Base-by-base conservation (phyloP, 2,113 vertebrate genomes). In the Symphodus melops region DNA sequence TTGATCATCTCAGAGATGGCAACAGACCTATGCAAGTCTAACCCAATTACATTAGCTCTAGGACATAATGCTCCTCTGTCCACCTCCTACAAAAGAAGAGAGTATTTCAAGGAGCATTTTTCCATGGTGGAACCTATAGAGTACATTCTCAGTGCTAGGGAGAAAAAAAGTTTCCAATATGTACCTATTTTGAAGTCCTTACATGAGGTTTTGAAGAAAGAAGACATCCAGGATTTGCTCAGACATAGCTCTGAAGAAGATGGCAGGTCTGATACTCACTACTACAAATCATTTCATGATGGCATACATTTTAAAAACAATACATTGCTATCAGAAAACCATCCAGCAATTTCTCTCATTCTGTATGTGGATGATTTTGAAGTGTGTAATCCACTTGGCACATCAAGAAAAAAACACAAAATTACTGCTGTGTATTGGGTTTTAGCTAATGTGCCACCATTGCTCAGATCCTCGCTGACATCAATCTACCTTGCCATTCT, bases 1-100 rank as follows among this genome's bases (percentile, higher is more conserved):
- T 25, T 61, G 25, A 8, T 65, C 0, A 20, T 72, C 21, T 72
- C 64, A 25, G 25, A 69, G 78, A 72, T 81, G 62, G 73, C 57
- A 21, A 81, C 25, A 77, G 33, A 80, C 36, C 48, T 68, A 5
- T 79, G 68, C 59, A 36, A 58, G 7, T 11, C 9, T 11, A 65
- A 66, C 53, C 53, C 48, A 41, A 20, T 77, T 55, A 54, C 42
- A 44, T 57, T 12, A 58, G n/a, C 68, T 2, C 9, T 36, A 6
- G 1, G 46, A 4, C 13, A 7, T 13, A 55, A 44, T n/a, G 68
- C 46, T 17, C 57, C 57, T 52, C 28, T 72, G 1, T 41, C 57
- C 28, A 72, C 57, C 9, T 41, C 68, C 46, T 51, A 52, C 57
- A 72, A 60, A 44, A 72, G 56, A 60, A 67, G 20, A 67, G 33